Evolutionary conservation across 2,797 vertebrate genomes (phyloP), one percentile per base, ranked within the genome.

Genomic region (Leptoclinus maculatus): DNA sequence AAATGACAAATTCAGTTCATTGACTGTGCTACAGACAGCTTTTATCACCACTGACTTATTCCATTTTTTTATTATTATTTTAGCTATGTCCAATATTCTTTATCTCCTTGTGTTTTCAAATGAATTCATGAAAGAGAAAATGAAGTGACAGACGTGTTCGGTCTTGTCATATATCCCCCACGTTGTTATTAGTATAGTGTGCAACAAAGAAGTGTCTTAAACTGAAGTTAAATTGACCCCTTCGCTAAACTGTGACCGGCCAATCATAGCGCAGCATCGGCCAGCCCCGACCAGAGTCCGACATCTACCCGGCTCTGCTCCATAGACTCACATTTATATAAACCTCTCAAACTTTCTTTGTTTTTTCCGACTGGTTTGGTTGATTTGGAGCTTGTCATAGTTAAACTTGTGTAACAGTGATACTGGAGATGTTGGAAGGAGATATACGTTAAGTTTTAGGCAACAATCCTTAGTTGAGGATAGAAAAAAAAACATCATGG

Each of bases 1-100:
- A 79, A 85, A 41, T 56, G 29, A 80, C 66, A 79, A 83, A 79
- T 68, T 68, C 25, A 70, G n/a, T 70, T 73, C 65, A 77, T 7
- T 72, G 70, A 36, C 57, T 34, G 23, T 34, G 74, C 71, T 75
- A 38, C 71, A 79, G 70, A 80, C 78, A 84, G 75, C 41, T 32
- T 66, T 85, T 76, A 88, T 88, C 77, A 69, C 53, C 39, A 41
- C 25, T 71, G 73, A 90, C 80, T 80, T 74, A 67, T 87, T 83
- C 47, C 43, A 29, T 75, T 83, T 82, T 82, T 79, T 72, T 53
- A 56, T 58, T 10, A 74, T 66, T 4, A 38, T 56, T 67, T 53
- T 21, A 62, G 32, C 14, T 27, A n/a, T 38, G 11, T 65, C 72
- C 17, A 32, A 74, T 73, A 67, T 82, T 63, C 51, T 64, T 57